Evolutionary conservation across 2,888 invertebrate genomes (phyloP), one percentile per base, ranked within the genome.

Genomic region (Harmothoe impar): DNA sequence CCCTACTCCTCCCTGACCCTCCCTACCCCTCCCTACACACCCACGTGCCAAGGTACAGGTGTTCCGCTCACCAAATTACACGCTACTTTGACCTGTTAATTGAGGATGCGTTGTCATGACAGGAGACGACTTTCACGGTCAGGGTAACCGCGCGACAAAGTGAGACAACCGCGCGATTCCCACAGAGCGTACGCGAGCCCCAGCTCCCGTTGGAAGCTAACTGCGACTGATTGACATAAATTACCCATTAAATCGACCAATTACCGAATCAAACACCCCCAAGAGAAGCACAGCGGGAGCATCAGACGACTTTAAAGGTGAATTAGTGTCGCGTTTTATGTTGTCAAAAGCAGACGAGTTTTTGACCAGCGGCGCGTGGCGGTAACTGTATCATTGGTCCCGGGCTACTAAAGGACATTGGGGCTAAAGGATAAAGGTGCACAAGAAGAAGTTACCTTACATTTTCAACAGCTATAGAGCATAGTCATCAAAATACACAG

Each of bases 161-260:
- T 72, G 72, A 29, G 72, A 29, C 72, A 29, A 72, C 72, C 7
- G 31, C 72, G 72, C 31, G 72, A 25, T 29, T 29, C 72, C 25
- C 72, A 23, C 29, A 0, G 31, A 72, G 15, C 62, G n/a, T 43
- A 43, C 43, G 43, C 43, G 43, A 43, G 43, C 10, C 43, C 43
- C 43, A 43, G 62, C n/a, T 20, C 62, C 62, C 62, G 7, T 77
- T 77, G 77, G 77, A 29, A 17, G 25, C 20, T 29, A 77, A 77
- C 25, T n/a, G 29, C 77, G 77, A 31, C 17, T 77, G 86, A 86
- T 86, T 52, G 86, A 86, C 56, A 86, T 86, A 86, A 86, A 86
- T 86, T 86, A 86, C 29, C 54, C 86, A 86, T 86, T 86, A 86
- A 86, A 86, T 86, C 29, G 86, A 7, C 56, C 86, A 86, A 86